Conservation (phyloP, 2,888 invertebrate species). For the Exocentrus adspersus region DNA sequence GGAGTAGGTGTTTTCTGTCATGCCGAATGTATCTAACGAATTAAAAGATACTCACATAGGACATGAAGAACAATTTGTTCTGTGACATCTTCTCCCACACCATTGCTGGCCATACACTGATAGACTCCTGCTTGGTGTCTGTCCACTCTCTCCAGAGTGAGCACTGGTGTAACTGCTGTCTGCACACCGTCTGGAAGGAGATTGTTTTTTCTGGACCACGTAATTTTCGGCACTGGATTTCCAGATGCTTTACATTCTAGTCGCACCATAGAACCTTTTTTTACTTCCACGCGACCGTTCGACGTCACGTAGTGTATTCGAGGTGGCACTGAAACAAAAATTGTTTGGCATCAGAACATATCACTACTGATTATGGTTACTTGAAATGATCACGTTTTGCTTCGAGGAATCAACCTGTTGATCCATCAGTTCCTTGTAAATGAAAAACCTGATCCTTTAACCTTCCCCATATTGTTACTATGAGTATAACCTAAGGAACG, state of each 20-base stretch:
- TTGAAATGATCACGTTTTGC: too few species aligned
- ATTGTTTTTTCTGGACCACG: slow-evolving; percentile 67
- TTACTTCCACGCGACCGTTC: slow-evolving; percentile 72
- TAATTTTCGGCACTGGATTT: slow-evolving; percentile 66
- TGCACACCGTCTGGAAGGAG: slow-evolving; percentile 70
- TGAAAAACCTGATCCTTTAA: too few species aligned
- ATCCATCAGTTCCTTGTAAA: too few species aligned
- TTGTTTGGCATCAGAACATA: neutral
- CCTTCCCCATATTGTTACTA: too few species aligned
- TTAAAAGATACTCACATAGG: slow-evolving; percentile 67
- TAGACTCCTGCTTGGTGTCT: slow-evolving; percentile 73
- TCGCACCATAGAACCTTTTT: slow-evolving; percentile 65
- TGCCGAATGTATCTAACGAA: neutral
- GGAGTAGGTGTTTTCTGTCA: too few species aligned
- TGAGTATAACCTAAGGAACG: too few species aligned
- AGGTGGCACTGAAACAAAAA: slow-evolving; percentile 69
- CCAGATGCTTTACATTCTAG: slow-evolving; percentile 66
- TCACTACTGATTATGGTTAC: too few species aligned
- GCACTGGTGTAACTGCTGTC: slow-evolving; percentile 69
- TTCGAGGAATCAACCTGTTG: too few species aligned
- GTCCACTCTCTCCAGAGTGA: slow-evolving; percentile 71
- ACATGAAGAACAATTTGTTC: slow-evolving; percentile 72
- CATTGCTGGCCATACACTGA: slow-evolving; percentile 72
- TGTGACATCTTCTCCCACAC: slow-evolving; percentile 71
- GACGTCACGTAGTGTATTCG: slow-evolving; percentile 71